Evolutionary conservation across 2,113 vertebrate genomes (phyloP), one percentile per base, ranked within the genome.

Genomic region (Coptodon bakossiorum): DNA sequence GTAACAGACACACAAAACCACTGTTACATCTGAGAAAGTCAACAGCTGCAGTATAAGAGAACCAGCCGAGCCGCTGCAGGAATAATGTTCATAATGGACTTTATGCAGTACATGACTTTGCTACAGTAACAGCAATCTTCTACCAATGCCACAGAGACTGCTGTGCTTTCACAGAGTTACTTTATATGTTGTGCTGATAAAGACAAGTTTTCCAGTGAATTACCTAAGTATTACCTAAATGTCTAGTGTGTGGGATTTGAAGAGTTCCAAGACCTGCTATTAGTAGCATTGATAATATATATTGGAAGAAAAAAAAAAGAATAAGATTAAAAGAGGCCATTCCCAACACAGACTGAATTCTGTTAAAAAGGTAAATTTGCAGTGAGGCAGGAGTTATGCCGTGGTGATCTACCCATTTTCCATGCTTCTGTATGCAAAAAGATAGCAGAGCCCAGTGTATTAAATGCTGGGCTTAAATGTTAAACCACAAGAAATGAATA

Each of bases 1-100:
- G 68, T 66, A 61, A 81, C 63, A 90, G 80, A 78, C 66, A 80
- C 80, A 90, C 34, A 90, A 76, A 92, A 52, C 56, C 73, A 59
- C 22, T 29, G 76, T 52, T 80, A 54, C 57, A 88, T 89, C 52
- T 63, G 80, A 87, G 82, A 12, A 76, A 90, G 86, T 73, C 17
- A 66, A 27, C 82, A 83, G 54, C 80, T 34, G 34, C 61, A n/a
- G 61, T 38, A 80, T 24, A 80, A 31, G 56, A 48, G 81, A 78
- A 81, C 73, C 63, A 43, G 12, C 59, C 14, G 3, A 59, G 50
- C 36, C 24, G 43, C 50, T 29, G 8, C 7, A 36, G 27, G 29
- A 85, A 43, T 78, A 17, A 86, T 71, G 17, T 66, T 88, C 34
- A 63, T 54, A 85, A 81, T 66, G 57, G 66, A 40, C 31, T 27